A percentile compares a stretch with the other conserved stretches of the same genome.
These are phyloP conservation scores for Petrocephalus sullivani DNA, from an alignment of 2,797 vertebrate species.

Conservation along the genomic window DNA sequence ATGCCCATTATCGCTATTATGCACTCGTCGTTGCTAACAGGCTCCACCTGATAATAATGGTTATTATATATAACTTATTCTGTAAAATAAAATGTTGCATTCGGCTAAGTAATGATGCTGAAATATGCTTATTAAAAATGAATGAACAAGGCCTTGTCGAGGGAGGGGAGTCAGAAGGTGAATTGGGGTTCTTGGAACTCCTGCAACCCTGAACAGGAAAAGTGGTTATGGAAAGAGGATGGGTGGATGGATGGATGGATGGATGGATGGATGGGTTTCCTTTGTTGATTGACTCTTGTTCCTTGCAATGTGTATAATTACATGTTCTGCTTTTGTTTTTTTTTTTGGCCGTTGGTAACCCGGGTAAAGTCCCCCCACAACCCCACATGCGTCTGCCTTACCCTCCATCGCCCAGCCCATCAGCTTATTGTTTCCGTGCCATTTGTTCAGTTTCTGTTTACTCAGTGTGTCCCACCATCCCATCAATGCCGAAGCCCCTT, in stretches of 20 bases:
- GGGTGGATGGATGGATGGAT: too few species aligned
- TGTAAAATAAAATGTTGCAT: not conserved
- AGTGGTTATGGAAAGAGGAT: too few species aligned
- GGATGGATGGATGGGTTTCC: not conserved
- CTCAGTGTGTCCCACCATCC: not conserved
- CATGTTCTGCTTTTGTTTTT: not conserved
- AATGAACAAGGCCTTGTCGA: not conserved
- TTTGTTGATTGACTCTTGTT: not conserved
- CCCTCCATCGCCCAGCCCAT: not conserved
- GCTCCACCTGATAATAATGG: not conserved
- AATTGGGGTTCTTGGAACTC: not conserved
- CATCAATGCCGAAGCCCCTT: not conserved
- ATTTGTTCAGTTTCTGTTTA: not conserved
- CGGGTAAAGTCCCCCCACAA: not conserved
- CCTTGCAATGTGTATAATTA: not conserved
- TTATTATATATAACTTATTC: not conserved
- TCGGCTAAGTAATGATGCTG: not conserved
- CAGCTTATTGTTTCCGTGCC: not conserved
- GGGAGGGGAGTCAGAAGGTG: not conserved
- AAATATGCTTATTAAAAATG: not conserved
- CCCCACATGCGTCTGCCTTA: not conserved
- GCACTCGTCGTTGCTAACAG: not conserved
- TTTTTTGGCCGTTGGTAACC: not conserved
- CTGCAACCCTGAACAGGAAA: too few species aligned
- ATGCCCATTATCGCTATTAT: slow-evolving; percentile 41